These are phyloP conservation scores for Halichoeres trimaculatus DNA, from an alignment of 2,113 vertebrate species.

Conservation along the genomic window DNA sequence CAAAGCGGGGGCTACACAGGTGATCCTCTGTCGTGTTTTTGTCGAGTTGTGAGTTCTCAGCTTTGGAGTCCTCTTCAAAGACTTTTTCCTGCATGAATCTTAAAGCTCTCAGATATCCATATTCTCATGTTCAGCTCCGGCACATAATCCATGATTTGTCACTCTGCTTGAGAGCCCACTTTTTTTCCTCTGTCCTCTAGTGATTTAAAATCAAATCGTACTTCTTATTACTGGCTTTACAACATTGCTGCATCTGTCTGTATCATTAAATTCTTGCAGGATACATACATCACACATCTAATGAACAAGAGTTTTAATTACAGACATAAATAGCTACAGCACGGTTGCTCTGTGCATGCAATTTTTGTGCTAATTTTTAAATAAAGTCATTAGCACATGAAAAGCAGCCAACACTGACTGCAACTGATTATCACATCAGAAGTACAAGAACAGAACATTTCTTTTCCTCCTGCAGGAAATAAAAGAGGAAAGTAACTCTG, in stretches of 20 bases:
- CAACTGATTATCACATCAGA: slow-evolving; percentile 17
- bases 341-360: neutral
- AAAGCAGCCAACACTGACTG: neutral
- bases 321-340: neutral
- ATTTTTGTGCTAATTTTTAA: neutral
- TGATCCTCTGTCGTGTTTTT: slow-evolving; percentile 55
- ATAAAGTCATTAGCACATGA: neutral
- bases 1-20: slow-evolving; percentile 34
- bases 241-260: slow-evolving; percentile 19
- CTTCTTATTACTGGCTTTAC: slow-evolving; percentile 30
- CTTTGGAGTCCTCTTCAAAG: slow-evolving; percentile 71
- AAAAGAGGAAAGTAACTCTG: neutral
- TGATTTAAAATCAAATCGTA: neutral
- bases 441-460: neutral
- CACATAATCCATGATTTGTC: slow-evolving; percentile 52
- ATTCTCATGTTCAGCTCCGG: slow-evolving; percentile 35
- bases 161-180: slow-evolving; percentile 35
- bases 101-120: slow-evolving; percentile 41
- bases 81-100: slow-evolving; percentile 57
- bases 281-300: too few relatives aligned
- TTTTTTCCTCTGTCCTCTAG: slow-evolving; percentile 40
- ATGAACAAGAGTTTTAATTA: neutral
- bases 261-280: slow-evolving; percentile 13
- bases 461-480: neutral
- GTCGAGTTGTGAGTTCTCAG: slow-evolving; percentile 31